Evolutionary conservation across 2,888 invertebrate species (phyloP), one percentile per base, ranked within the genome.

Genomic region (Troglohyphantes excavatus): DNA sequence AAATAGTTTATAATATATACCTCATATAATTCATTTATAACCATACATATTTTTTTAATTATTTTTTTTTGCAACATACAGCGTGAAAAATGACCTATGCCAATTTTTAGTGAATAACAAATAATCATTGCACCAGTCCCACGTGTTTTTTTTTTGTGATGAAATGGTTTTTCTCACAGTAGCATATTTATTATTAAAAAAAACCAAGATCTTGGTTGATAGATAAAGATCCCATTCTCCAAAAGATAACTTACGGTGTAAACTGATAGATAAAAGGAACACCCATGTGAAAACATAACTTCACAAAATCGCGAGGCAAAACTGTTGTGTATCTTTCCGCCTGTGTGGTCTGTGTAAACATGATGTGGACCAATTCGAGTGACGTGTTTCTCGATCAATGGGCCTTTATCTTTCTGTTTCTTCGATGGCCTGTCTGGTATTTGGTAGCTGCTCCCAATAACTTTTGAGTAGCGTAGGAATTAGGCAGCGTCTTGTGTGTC

Each of bases 281-380:
- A 39, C 7, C 21, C 46, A 46, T n/a, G 19, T 39, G 43, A 43
- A 65, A 78, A 78, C 63, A 78, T 65, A 19, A 11, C 33, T 23
- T 78, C 63, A 43, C 43, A 63, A 78, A 78, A 65, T 65, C 9
- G 43, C 63, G 9, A 65, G 13, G 13, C 26, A 72, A 23, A 46
- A 21, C 19, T 17, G 11, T 21, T 43, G 7, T 29, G 68, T 11
- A 19, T 68, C 26, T 63, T 19, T 33, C 39, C 17, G 17, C 63
- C 23, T 78, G 78, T 46, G 78, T 65, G 78, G 78, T 78, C 78
- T 59, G 7, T 7, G 21, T 78, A 78, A 78, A 63, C 39, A 72
- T 23, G 53, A 53, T 53, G 53, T 53, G 53, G 53, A 0, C 33
- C 21, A 21, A 39, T 61, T 43, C 78, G 63, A 23, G 23, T 33